Evolutionary conservation across 1,140 invertebrate genomes (phyloP).

Genomic region (Adelges cooleyi): DNA sequence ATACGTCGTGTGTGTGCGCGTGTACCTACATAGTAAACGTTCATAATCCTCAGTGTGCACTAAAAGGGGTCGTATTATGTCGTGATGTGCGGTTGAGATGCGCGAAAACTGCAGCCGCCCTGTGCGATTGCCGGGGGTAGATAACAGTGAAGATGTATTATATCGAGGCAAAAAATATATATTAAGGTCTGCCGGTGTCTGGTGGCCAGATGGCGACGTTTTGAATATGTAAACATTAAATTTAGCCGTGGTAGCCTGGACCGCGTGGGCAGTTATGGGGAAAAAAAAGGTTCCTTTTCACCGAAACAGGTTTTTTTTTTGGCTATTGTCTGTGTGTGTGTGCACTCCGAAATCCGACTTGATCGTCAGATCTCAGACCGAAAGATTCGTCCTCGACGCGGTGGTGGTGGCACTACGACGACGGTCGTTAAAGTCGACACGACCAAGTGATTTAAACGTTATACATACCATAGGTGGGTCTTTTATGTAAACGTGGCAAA

Average conservation of each 20-base stretch:
- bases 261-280: background rate
- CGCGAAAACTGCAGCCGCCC: background rate
- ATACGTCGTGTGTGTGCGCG: too few species aligned
- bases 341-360: background rate
- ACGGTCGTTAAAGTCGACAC: constrained; percentile 21
- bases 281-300: background rate
- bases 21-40: too few species aligned
- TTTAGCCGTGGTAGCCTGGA: background rate
- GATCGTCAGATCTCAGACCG: too few species aligned
- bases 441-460: background rate
- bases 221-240: background rate
- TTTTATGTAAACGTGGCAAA: too few species aligned
- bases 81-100: too few species aligned
- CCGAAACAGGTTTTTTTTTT: constrained; percentile 21
- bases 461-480: too few species aligned
- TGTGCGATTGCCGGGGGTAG: background rate
- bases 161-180: too few species aligned
- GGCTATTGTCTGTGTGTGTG: background rate
- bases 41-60: too few species aligned
- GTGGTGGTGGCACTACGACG: too few species aligned
- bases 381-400: too few species aligned
- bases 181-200: background rate
- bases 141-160: background rate
- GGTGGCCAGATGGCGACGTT: constrained; percentile 14
- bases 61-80: too few species aligned